Evolutionary conservation across 2,888 invertebrate species (phyloP), one percentile per base, ranked within the genome.

Genomic region (Agrotis segetum): DNA sequence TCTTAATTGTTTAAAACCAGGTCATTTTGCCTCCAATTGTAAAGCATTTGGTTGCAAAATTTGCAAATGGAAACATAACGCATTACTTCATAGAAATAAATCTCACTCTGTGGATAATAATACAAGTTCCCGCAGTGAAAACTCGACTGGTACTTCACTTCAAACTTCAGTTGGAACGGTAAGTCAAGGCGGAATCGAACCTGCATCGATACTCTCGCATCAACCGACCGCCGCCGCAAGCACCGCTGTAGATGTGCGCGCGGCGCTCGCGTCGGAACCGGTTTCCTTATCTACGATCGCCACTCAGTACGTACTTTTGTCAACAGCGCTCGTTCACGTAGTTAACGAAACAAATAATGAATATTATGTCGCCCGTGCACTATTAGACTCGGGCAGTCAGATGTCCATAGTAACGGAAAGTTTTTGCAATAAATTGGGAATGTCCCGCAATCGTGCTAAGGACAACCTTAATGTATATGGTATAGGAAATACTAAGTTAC

Each of bases 371-470:
- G 69, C 56, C 21, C 62, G 69, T 44, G 69, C 7, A 61, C 53
- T 68, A 21, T 68, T 68, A 50, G 55, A 68, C 56, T 62, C 55
- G 14, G 68, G 68, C 21, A 68, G 68, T 56, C 62, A 62, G 24
- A 34, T 62, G 0, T 68, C 68, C 21, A 17, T 68, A 49, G 62
- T 63, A 63, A 62, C 63, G 0, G 40, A 58, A 24, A 19, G 46
- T 21, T 63, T 53, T 50, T 58, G 63, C 40, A 58, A 49, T 2
- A 21, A 49, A 29, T 29, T 55, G 4, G 55, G 29, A 17, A 29
- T 55, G 11, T 11, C 55, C 1, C 13, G 55, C 29, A 52, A 34
- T 3, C n/a, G 49, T 1, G n/a, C 3, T 1, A 11, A 61, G 11
- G 7, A 47, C 1, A 29, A 47, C 1, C n/a, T 47, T n/a, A 61